A percentile compares a stretch with the other conserved stretches of the same genome.
Evolutionary conservation across 1,140 invertebrate genomes (phyloP).

Genomic region (Zaprionus ghesquierei): DNA sequence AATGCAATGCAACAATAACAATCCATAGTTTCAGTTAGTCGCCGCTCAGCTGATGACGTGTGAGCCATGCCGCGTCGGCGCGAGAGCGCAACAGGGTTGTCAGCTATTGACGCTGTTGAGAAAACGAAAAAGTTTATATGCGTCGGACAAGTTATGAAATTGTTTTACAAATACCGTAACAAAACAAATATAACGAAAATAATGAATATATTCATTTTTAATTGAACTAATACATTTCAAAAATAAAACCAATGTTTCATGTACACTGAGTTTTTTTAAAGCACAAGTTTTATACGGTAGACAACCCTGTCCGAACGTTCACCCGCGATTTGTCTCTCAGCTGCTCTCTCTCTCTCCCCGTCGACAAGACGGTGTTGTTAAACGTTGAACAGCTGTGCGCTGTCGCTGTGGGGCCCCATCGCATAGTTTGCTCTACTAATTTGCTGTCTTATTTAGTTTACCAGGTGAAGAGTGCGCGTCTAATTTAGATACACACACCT

Average conservation of each 20-base stretch:
- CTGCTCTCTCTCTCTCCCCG: neutral
- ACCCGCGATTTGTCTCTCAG: constrained; percentile 7
- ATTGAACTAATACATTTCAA: neutral
- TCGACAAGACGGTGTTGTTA: constrained; percentile 45
- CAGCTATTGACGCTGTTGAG: neutral
- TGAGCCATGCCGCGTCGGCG: constrained; percentile 44
- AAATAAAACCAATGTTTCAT: neutral
- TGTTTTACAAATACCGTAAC: neutral
- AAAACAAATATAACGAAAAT: neutral
- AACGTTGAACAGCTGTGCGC: constrained; percentile 51
- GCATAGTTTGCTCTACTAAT: neutral
- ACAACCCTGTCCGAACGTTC: constrained; percentile 24
- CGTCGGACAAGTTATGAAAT: neutral
- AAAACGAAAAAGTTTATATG: neutral
- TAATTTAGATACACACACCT: constrained; percentile 36
- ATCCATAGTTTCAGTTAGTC: constrained; percentile 37
- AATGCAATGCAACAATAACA: constrained; percentile 45
- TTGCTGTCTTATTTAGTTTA: neutral
- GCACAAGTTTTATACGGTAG: neutral
- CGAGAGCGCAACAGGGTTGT: constrained; percentile 50
- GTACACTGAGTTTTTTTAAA: neutral
- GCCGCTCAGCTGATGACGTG: constrained; percentile 70
- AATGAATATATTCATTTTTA: neutral
- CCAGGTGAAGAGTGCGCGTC: constrained; percentile 23
- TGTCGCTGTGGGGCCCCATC: neutral